phyloP scores from a whole-genome alignment of 64 coral and sea anemone genomes.

The Actinia tenebrosa region DNA sequence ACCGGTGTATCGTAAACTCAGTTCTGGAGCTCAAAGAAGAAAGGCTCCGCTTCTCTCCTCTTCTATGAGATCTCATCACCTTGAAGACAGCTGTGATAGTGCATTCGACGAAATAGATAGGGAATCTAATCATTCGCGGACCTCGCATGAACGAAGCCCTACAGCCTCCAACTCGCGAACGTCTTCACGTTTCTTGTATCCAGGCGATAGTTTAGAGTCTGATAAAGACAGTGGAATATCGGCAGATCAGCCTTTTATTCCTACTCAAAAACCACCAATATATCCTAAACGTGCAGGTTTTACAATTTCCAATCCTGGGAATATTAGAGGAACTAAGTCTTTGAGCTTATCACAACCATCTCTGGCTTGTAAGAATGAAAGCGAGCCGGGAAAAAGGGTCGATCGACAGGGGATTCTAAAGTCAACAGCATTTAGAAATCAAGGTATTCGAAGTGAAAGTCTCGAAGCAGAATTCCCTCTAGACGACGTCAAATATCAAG shows the following conservation, averaged over 20 bases:
- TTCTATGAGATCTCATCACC: constrained; percentile 69
- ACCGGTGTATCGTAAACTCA: not conserved
- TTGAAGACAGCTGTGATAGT: constrained; percentile 86
- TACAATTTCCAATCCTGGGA: not conserved
- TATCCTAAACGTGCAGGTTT: not conserved
- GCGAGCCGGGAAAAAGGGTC: not conserved
- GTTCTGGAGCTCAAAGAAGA: constrained; percentile 19
- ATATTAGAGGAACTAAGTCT: not conserved
- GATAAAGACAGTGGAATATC: constrained; percentile 97
- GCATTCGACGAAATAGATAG: constrained; percentile 79
- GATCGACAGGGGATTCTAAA: constrained; percentile 81
- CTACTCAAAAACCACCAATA: not conserved
- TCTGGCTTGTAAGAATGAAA: not conserved
- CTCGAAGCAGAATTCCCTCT: constrained; percentile 24
- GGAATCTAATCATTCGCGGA: constrained; percentile 19
- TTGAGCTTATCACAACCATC: constrained; percentile 20
- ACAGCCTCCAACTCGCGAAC: constrained; percentile 2
- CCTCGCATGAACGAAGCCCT: constrained; percentile 52
- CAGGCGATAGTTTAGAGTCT: constrained; percentile 84
- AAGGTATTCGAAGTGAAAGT: constrained; percentile 66
- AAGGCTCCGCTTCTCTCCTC: constrained; percentile 69
- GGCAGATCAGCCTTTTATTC: constrained; percentile 64
- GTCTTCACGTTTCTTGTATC: constrained; percentile 63
- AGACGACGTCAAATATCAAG: not conserved
- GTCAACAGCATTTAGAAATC: constrained; percentile 88